These are phyloP conservation scores for Xylocopa sonorina DNA, from an alignment of 1,140 invertebrate genomes.

Conservation along the genomic window DNA sequence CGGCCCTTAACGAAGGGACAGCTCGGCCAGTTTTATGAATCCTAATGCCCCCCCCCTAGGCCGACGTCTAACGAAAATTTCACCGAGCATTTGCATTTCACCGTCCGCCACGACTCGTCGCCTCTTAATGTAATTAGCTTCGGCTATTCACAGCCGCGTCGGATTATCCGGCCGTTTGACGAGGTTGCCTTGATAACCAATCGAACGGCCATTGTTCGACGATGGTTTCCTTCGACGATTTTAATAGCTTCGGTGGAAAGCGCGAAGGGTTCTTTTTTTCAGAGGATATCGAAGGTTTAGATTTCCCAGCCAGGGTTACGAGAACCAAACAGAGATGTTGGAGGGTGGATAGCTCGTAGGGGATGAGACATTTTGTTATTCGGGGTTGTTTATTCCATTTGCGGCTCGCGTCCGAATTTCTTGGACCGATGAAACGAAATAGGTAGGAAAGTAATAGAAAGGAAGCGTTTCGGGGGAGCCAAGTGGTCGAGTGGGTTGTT, in stretches of 20 bases:
- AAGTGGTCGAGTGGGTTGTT: not conserved
- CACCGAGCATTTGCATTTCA: conserved; percentile 32
- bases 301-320: too few species aligned
- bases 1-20: conserved; percentile 55
- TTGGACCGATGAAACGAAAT: not conserved
- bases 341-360: too few species aligned
- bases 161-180: conserved; percentile 32
- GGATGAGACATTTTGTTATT: too few species aligned
- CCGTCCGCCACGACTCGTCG: not conserved
- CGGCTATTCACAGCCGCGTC: conserved; percentile 11
- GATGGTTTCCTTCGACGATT: not conserved
- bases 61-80: conserved; percentile 29
- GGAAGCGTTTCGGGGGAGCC: too few species aligned
- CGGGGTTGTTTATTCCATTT: too few species aligned
- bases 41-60: conserved; percentile 18
- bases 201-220: conserved; percentile 26
- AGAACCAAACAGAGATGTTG: too few species aligned
- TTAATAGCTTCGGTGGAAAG: not conserved
- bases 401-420: too few species aligned
- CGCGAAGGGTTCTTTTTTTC: not conserved
- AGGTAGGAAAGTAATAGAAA: too few species aligned
- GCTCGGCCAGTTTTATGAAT: conserved; percentile 54
- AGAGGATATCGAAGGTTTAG: not conserved
- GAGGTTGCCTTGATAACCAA: conserved; percentile 44
- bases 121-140: conserved; percentile 40